Base-by-base conservation (phyloP, 2,888 invertebrate species). In the Dorcus hopei region DNA sequence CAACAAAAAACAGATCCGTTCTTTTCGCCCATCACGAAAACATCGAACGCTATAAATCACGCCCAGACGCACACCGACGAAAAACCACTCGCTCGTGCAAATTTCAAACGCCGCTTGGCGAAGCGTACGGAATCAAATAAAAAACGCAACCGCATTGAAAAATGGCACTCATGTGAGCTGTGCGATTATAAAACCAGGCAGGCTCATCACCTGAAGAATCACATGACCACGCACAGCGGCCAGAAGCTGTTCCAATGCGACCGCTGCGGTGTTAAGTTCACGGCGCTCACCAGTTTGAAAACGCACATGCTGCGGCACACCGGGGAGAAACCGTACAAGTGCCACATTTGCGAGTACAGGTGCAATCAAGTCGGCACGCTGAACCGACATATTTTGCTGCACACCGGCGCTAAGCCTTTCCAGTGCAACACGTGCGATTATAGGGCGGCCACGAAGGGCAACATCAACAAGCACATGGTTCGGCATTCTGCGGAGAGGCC, bases 221-320 rank as follows among this genome's bases (percentile, higher is more conserved):
- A 33, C 26, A 7, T 33, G 26, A 33, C 6, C 3, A 33, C 26
- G 26, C 26, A 33, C 26, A 7, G 6, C 26, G 26, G 26, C 26
- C 77, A 75, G 45, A 74, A 74, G 42, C 72, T 73, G 9, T 77
- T 78, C 61, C 71, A 83, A 0, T 84, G 84, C 55, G 83, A 83
- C 53, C 71, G 80, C 9, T 85, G 84, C 57, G 83, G 83, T 0
- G 83, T 83, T 60, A 77, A 80, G 0, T 68, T 83, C 4, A 74
- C 78, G 1, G 80, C 75, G 38, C 72, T 70, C 1, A 80, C 79
- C 59, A 82, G 82, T 49, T 69, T 84, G 41, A 79, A 79, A 48
- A 74, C 79, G 26, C 85, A 85, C 62, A 77, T 79, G 49, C 72
- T 80, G 33, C 79, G 80, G 52, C 85, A 85, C 63, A 77, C 77